Conservation (phyloP, 1,140 invertebrate genomes). For the Coboldia fuscipes region DNA sequence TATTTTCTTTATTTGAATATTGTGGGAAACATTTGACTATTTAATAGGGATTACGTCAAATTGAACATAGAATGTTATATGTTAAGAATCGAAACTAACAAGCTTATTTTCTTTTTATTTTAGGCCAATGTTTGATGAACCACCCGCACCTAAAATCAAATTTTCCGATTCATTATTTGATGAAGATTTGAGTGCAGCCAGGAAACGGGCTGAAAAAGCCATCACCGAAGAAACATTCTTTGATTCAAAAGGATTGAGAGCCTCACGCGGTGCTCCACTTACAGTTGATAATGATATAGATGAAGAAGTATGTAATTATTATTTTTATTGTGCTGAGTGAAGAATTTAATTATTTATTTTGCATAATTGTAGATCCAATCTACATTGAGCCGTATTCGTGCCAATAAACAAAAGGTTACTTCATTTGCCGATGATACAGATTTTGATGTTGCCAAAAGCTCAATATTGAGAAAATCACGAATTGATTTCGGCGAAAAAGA, state of each 20-base stretch:
- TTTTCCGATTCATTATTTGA: neutral
- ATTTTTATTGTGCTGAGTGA: neutral
- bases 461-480: neutral
- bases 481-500: constrained; percentile 1
- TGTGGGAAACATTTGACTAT: neutral
- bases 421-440: neutral
- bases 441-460: constrained; percentile 1
- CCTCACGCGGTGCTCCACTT: constrained; percentile 20
- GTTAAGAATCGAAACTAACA: neutral
- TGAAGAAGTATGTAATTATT: constrained; percentile 20
- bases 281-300: constrained; percentile 21
- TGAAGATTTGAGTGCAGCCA: constrained; percentile 3
- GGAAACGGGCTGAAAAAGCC: constrained; percentile 8
- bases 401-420: constrained; percentile 1
- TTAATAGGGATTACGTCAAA: neutral
- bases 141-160: neutral
- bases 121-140: neutral
- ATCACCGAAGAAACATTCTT: constrained; percentile 14
- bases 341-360: neutral
- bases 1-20: neutral
- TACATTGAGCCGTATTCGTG: constrained; percentile 1
- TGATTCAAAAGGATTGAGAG: constrained; percentile 24
- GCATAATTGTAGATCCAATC: neutral
- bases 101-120: neutral
- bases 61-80: neutral